Base-by-base conservation (phyloP, 2,113 vertebrate genomes). In the Indicator indicator region DNA sequence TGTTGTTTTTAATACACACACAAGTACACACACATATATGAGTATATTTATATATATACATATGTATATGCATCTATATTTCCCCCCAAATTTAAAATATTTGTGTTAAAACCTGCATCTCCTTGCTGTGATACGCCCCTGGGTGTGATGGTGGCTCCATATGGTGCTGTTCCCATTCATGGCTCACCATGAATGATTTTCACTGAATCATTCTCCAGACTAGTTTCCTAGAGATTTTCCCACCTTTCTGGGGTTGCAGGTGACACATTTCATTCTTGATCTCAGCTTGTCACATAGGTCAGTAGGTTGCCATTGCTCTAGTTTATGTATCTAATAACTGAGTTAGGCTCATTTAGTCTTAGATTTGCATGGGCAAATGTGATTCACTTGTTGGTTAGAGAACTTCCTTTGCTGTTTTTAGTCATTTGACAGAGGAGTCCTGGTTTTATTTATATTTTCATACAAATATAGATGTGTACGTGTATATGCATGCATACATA, bases 341-440 rank as follows among this genome's bases (percentile, higher is more conserved):
- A 92, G 11, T 40, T 42, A 42, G 7, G 6, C 33, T 82, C 33
- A 36, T 5, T 73, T 42, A 23, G 12, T 65, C 15, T 90, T 60
- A 67, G 17, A 62, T 74, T 81, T 83, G 9, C 20, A 19, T 2
- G n/a, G 2, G 8, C n/a, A 55, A 12, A 32, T 2, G 36, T 58
- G 1, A 24, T 58, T 24, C 0, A 1, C 63, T 24, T 17, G 2
- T 12, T 71, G 19, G 9, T 13, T 80, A 67, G 9, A 4, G 21
- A 77, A 2, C 3, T 76, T 88, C 20, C 10, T 7, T 36, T 69
- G 21, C 30, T 42, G 17, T 13, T 94, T 74, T 77, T 30, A 38
- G 11, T 19, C 1, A 14, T 68, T 92, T 78, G 12, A n/a, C 20
- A 55, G 18, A 81, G 42, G 2, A 52, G 14, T 32, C 20, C 16